Base-by-base conservation (phyloP, 2,888 invertebrate genomes). In the Lasioglossum marginatum region DNA sequence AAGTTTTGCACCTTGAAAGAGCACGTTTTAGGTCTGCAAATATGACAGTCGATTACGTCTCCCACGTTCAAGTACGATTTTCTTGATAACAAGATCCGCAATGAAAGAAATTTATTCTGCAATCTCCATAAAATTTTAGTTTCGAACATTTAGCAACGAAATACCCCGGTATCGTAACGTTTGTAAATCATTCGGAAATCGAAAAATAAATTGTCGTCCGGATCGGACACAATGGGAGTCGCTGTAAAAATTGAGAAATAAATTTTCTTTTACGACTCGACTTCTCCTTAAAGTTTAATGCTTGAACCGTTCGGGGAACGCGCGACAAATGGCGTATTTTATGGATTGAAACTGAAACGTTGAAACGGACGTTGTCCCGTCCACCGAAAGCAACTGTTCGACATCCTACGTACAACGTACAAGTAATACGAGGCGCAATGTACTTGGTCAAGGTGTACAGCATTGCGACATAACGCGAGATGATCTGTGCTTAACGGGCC, bases 401-500 rank as follows among this genome's bases (percentile, higher is more conserved):
- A 63, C 31, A 63, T 31, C 63, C 31, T 63, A n/a, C 63, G 63
- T 63, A n/a, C 43, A 43, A 71, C 43, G 66, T 34, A 66, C 2
- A 66, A 19, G 66, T 3, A 66, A 23, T 43, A 27, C 16, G 72
- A 48, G 8, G 72, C 72, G 31, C 45, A 19, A 72, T 48, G 27
- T 31, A 27, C 40, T 19, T 48, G 45, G 31, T 16, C 43, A 71
- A 79, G 68, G 77, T 81, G 31, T 34, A 37, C 60, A 12, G 27
- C 27, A 48, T 10, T n/a, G 45, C 16, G 34, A 40, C 43, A 16
- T 48, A 57, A 57, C 43, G 48, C 43, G 52, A 57, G 23, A 10
- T 40, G 19, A 75, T 75, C 57, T n/a, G 52, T 16, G 40, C 4
- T 70, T 71, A 52, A 48, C 66, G 75, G 71, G 71, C 63, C 40